Percentiles rank a stretch among this genome's conserved stretches.
phyloP scores from a whole-genome alignment of 2,113 vertebrate species.

The Gallinago jamesoni region DNA sequence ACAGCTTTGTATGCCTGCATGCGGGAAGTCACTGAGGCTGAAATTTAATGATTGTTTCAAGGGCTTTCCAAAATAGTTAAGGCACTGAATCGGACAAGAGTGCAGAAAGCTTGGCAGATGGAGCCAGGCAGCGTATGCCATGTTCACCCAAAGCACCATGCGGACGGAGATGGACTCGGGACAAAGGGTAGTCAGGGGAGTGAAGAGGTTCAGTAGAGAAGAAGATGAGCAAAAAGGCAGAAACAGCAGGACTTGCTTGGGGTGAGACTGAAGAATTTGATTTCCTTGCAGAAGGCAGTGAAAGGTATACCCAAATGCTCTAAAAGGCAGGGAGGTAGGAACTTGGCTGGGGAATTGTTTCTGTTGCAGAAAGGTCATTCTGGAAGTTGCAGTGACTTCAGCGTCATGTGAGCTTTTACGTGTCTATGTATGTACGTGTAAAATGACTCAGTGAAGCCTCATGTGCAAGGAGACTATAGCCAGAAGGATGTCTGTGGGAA shows the following conservation, averaged over 20 bases:
- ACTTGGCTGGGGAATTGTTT: not conserved
- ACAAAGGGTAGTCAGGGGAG: not conserved
- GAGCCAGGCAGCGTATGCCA: not conserved
- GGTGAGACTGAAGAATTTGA: not conserved
- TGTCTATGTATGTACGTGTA: not conserved
- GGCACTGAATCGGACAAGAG: not conserved
- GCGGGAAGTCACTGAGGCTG: not conserved
- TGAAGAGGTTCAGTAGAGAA: not conserved
- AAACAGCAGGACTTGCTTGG: not conserved
- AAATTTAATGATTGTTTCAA: not conserved
- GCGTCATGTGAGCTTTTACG: not conserved
- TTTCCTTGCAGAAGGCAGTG: not conserved
- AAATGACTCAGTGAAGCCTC: not conserved
- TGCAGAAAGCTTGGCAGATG: not conserved
- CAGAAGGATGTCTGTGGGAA: not conserved
- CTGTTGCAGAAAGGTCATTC: not conserved
- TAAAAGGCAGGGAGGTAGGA: not conserved
- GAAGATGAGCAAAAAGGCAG: not conserved
- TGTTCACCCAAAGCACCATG: not conserved
- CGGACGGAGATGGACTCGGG: not conserved
- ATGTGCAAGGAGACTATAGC: not conserved
- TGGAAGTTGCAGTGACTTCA: constrained; percentile 12
- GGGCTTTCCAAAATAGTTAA: not conserved
- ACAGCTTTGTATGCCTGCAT: not conserved
- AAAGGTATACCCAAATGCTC: not conserved